Base-by-base conservation (phyloP, 2,888 invertebrate genomes). In the Idaea biselata region DNA sequence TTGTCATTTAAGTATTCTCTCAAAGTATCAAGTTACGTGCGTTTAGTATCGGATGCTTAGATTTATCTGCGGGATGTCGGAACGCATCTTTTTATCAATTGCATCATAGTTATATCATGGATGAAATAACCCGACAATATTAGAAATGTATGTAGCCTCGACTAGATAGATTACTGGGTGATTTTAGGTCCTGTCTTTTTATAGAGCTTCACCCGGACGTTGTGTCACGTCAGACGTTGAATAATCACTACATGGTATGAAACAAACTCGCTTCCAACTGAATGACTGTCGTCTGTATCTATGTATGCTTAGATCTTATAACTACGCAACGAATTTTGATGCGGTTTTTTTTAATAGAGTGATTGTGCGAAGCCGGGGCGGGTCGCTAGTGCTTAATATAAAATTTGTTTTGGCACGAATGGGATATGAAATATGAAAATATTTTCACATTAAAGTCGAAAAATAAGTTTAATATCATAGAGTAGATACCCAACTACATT, bases 21-120 rank as follows among this genome's bases (percentile, higher is more conserved):
- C 14, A 11, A 44, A 44, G 44, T 44, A 44, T 44, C 44, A 44
- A 44, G 8, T 44, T 44, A 44, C 44, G 25, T 25, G 5, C 25
- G 25, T 25, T 25, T 25, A 25, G 25, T 25, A 8, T 44, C 44
- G 3, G 53, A 59, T 18, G 33, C n/a, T 33, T 17, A 44, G 7
- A 53, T n/a, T 32, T 44, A 44, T 44, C 44, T 44, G 44, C 44
- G 44, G 25, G 25, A 32, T 31, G 31, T n/a, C 31, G 18, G 44
- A 14, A 18, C 16, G 18, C 55, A n/a, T 54, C 18, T 59, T 59
- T 59, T 59, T 59, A 17, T 18, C 17, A 18, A 61, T 63, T 58
- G 64, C 68, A 68, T 64, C 59, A 66, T 70, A 62, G 63, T 63
- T 61, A 60, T 66, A 61, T 65, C 63, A 64, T 66, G 64, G 59